Evolutionary conservation across 2,888 invertebrate species (phyloP), one percentile per base, ranked within the genome.

Genomic region (Cylindroiulus punctatus): DNA sequence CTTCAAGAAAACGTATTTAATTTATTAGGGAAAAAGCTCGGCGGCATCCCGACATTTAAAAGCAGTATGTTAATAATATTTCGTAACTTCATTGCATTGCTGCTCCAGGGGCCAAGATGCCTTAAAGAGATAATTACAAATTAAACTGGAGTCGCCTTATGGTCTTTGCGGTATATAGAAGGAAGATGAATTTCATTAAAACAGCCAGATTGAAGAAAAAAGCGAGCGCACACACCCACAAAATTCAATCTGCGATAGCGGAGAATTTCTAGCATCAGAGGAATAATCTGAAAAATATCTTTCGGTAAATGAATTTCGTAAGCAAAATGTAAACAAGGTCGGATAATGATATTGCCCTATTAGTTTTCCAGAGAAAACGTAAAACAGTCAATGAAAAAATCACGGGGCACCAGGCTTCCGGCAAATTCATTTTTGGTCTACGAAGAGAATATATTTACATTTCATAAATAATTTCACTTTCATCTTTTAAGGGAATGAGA

Each of bases 401-500:
- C n/a, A n/a, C n/a, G 22, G 57, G 57, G 57, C 22, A 57, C n/a
- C n/a, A 57, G 22, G 57, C 57, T 57, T 57, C 57, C 57, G 57
- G 57, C 57, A 22, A 57, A 57, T 57, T 57, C 22, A 57, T 57
- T 57, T 57, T 57, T 57, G 57, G 57, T 57, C 3, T n/a, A 57
- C 22, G 57, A 57, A 57, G 57, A 57, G 57, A 57, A 57, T 57
- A 57, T 57, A 57, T 57, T 57, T 57, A 57, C 57, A 57, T 57
- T 57, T 57, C 57, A 57, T 57, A 57, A 57, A 57, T 57, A 57
- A 57, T 57, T 57, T 57, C 57, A 57, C 57, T 57, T 57, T 57
- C 57, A 57, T 57, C 57, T 57, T 52, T 36, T 57, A 57, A 57
- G 57, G 7, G 22, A 57, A 57, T 3, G 57, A 57, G 57, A 57